Percentiles rank a stretch among this genome's conserved stretches.
Conservation (phyloP, 2,797 vertebrate species). For the Coccyzus lansbergi region DNA sequence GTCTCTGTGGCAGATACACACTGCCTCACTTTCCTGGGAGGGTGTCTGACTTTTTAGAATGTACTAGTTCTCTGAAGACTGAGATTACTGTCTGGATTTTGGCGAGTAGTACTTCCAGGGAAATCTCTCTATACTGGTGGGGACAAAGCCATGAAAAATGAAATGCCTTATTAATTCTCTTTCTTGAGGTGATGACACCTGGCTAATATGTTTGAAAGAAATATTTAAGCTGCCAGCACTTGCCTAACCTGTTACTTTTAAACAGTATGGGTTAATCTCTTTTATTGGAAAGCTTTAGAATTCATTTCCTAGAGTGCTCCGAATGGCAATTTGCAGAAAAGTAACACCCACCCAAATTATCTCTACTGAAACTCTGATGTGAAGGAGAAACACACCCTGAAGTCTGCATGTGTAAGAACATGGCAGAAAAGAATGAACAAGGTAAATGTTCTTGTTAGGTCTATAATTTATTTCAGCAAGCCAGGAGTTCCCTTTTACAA, state of each 20-base stretch:
- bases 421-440: not conserved
- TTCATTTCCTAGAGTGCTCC: not conserved
- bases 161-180: not conserved
- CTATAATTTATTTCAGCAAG: not conserved
- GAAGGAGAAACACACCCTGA: not conserved
- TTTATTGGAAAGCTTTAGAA: not conserved
- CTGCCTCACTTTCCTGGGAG: fast-evolving
- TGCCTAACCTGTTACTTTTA: not conserved
- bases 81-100: not conserved
- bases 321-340: not conserved
- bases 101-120: not conserved
- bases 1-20: fast-evolving
- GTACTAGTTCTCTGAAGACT: not conserved
- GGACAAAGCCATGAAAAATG: not conserved
- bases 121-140: not conserved
- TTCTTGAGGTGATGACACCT: not conserved
- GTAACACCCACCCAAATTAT: not conserved
- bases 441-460: not conserved
- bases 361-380: not conserved
- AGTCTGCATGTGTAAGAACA: not conserved
- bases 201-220: not conserved
- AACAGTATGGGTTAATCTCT: not conserved
- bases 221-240: not conserved
- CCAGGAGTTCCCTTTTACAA: not conserved
- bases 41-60: not conserved